These are phyloP conservation scores for Troides oblongomaculatus DNA, from an alignment of 2,888 invertebrate genomes.

Conservation along the genomic window DNA sequence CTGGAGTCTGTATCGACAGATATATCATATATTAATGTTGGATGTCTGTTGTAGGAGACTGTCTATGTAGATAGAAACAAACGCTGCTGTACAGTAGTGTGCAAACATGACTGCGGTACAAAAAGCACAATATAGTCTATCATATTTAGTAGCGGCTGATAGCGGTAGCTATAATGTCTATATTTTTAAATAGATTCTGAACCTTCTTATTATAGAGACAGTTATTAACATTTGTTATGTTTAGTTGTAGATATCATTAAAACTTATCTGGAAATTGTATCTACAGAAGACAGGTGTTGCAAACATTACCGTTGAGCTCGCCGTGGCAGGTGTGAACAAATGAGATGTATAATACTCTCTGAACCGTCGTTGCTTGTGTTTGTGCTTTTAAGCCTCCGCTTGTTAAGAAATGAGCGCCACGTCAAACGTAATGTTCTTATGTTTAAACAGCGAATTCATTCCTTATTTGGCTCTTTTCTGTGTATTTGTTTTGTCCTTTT, in stretches of 20 bases:
- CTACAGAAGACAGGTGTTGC: conserved; percentile 5
- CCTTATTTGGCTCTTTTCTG: too few relatives aligned
- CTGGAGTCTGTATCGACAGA: too few relatives aligned
- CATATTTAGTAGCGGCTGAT: too few relatives aligned
- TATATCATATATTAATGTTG: too few relatives aligned
- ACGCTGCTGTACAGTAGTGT: too few relatives aligned
- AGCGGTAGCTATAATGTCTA: background rate
- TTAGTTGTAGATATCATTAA: background rate
- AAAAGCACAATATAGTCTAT: too few relatives aligned
- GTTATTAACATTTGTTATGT: background rate
- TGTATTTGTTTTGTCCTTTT: too few relatives aligned
- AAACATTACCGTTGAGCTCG: background rate
- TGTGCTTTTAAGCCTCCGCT: conserved; percentile 2
- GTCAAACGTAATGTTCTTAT: background rate
- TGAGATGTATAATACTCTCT: conserved; percentile 16
- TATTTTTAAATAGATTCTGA: background rate
- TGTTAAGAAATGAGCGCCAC: background rate
- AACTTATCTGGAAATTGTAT: conserved; percentile 3
- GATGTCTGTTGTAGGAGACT: too few relatives aligned
- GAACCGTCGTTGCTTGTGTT: conserved; percentile 4
- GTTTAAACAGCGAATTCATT: background rate
- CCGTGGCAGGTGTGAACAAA: conserved; percentile 20
- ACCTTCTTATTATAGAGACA: background rate
- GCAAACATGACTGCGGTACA: too few relatives aligned
- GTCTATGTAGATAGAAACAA: too few relatives aligned